Conservation (phyloP, 2,797 vertebrate genomes). For the Hydrolagus colliei region DNA sequence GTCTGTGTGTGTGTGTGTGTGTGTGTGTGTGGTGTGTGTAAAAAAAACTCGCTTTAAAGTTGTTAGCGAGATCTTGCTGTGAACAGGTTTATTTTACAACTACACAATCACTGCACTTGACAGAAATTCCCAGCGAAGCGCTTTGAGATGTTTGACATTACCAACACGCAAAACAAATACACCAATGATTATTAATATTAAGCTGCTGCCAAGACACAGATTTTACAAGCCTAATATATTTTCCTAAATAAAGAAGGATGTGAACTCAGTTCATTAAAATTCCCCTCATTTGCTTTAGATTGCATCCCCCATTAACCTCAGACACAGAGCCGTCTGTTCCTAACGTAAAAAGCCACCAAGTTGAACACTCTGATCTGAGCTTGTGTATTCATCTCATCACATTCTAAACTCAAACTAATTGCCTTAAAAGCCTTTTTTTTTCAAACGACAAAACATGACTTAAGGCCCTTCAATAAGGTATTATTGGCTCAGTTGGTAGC, state of each 20-base stretch:
- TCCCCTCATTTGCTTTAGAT: slow-evolving; percentile 13
- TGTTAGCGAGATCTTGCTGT: too few species aligned
- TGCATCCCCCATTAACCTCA: background rate
- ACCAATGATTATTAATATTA: too few species aligned
- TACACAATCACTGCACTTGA: too few species aligned
- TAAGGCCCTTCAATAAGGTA: background rate
- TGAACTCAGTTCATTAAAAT: slow-evolving; percentile 29
- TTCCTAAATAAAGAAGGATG: slow-evolving; percentile 15
- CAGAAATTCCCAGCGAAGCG: too few species aligned
- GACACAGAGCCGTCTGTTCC: background rate
- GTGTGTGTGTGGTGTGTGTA: too few species aligned
- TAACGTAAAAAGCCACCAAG: background rate
- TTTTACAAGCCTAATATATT: background rate
- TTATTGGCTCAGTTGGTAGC: background rate
- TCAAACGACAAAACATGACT: background rate
- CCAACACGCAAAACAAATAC: too few species aligned
- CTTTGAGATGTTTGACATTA: too few species aligned
- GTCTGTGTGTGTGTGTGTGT: too few species aligned
- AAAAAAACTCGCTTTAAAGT: too few species aligned
- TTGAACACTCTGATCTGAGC: background rate
- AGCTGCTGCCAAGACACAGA: background rate
- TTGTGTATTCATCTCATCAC: background rate
- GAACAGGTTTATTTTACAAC: too few species aligned
- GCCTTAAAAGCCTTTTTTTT: background rate
- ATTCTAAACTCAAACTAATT: background rate